phyloP scores from a whole-genome alignment of 2,797 vertebrate genomes.

The Synanceia verrucosa region DNA sequence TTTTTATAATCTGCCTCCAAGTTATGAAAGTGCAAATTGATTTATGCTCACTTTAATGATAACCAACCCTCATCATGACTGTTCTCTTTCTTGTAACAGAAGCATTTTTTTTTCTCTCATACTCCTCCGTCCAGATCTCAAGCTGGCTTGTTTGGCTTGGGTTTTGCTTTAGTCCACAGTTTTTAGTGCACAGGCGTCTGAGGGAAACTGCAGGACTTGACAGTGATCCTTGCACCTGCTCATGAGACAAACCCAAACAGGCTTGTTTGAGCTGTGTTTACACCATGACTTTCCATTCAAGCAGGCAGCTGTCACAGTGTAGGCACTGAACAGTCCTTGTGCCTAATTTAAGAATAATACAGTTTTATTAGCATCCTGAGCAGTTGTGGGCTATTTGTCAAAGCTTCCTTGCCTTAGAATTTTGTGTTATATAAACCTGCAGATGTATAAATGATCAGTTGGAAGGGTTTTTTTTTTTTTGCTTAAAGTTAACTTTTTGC shows the following conservation, averaged over 20 bases:
- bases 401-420: not conserved
- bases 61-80: not conserved
- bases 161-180: slow-evolving; percentile 54
- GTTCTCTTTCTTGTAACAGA: slow-evolving; percentile 1
- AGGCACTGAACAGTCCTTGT: slow-evolving; percentile 35
- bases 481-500: slow-evolving; percentile 8
- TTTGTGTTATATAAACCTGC: slow-evolving; percentile 18
- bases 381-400: slow-evolving; percentile 12
- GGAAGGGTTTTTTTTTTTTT: not conserved
- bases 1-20: not conserved
- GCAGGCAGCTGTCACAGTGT: slow-evolving; percentile 49
- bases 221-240: slow-evolving; percentile 71
- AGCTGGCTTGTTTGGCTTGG: slow-evolving; percentile 63
- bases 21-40: not conserved
- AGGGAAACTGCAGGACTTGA: slow-evolving; percentile 56
- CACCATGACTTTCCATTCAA: slow-evolving; percentile 43
- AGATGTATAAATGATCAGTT: slow-evolving; percentile 7
- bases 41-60: not conserved
- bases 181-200: slow-evolving; percentile 32
- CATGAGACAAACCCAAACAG: slow-evolving; percentile 60
- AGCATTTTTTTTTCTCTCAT: not conserved
- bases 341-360: slow-evolving; percentile 34
- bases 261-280: slow-evolving; percentile 53
- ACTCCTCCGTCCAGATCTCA: slow-evolving; percentile 27
- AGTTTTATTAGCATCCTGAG: slow-evolving; percentile 20